A percentile compares a stretch with the other conserved stretches of the same genome.
Conservation (phyloP, 2,797 vertebrate genomes). For the Phataginus tetradactyla region DNA sequence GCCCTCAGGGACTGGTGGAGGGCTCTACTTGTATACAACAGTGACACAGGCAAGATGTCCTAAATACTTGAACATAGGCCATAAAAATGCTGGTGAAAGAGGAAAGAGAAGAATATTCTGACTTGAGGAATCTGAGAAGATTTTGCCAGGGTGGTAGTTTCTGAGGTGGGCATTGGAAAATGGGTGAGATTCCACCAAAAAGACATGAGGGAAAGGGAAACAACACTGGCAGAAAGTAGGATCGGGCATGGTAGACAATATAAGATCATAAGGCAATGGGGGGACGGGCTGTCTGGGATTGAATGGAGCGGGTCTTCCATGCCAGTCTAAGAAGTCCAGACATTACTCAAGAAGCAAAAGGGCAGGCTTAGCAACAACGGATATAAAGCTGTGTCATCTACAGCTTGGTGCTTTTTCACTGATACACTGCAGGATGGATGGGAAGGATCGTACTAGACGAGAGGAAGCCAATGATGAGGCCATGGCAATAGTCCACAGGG, state of each 20-base stretch:
- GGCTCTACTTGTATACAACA: neutral
- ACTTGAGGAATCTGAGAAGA: neutral
- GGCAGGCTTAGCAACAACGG: neutral
- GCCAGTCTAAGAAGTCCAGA: neutral
- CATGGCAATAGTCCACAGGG: neutral
- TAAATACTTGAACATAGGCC: neutral
- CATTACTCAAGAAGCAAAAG: neutral
- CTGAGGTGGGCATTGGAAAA: neutral
- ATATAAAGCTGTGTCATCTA: neutral
- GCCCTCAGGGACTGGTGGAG: neutral
- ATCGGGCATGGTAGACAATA: no score
- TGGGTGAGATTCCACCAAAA: neutral
- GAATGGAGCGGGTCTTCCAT: neutral
- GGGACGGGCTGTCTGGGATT: neutral
- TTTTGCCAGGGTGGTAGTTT: neutral
- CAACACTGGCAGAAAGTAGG: neutral
- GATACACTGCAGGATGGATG: neutral
- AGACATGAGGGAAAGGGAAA: neutral
- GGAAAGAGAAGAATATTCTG: neutral
- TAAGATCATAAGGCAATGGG: neutral
- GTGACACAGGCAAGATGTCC: neutral
- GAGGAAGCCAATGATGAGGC: neutral
- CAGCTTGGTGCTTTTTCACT: neutral
- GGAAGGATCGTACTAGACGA: neutral
- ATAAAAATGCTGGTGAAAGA: neutral